A percentile compares a stretch with the other conserved stretches of the same genome.
phyloP scores from a whole-genome alignment of 2,113 vertebrate species.

The Dromaius novaehollandiae region DNA sequence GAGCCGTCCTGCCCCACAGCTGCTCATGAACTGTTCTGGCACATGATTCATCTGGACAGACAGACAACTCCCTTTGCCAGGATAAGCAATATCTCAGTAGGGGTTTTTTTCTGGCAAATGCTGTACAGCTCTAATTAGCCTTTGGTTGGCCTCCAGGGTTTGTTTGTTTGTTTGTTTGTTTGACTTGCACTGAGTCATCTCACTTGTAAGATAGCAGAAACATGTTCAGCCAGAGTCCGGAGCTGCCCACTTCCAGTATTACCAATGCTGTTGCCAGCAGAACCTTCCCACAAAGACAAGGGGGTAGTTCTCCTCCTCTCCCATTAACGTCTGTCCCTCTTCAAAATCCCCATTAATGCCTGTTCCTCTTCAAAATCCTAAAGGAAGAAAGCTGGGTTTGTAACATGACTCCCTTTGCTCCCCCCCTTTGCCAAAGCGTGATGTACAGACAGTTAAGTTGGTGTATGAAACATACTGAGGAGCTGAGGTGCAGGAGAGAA shows the following conservation, averaged over 20 bases:
- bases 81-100: constrained; percentile 19
- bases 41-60: background rate
- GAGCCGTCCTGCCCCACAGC: background rate
- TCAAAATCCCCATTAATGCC: background rate
- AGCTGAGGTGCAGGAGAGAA: background rate
- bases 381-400: background rate
- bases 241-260: background rate
- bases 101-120: constrained; percentile 6
- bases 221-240: background rate
- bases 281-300: background rate
- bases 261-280: accelerated
- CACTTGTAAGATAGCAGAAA: background rate
- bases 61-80: background rate
- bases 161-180: constrained; percentile 48
- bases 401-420: background rate
- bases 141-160: constrained; percentile 18
- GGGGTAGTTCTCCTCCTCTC: background rate
- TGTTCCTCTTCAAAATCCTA: background rate
- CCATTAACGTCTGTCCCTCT: background rate
- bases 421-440: background rate
- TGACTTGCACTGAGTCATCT: background rate
- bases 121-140: constrained; percentile 10
- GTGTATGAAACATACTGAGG: background rate
- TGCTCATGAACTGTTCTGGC: background rate
- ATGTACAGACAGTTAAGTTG: accelerated